Percentiles rank a stretch among this genome's conserved stretches.
Conservation (phyloP, 2,888 invertebrate genomes). For the Eretmocerus hayati region DNA sequence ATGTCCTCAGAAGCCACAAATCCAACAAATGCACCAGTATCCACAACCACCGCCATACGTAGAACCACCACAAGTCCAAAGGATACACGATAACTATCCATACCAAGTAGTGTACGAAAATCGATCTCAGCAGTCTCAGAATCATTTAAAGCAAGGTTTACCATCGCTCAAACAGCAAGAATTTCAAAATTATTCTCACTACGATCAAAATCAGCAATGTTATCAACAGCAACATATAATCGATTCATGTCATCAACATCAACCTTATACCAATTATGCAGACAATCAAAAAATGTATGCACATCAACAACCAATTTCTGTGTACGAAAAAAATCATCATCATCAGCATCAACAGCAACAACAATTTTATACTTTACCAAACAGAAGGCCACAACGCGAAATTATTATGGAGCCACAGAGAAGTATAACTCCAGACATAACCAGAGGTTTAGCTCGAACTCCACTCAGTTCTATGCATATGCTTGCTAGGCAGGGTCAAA, state of each 20-base stretch:
- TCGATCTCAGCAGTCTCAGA: slow-evolving; percentile 8
- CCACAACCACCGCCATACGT: slow-evolving; percentile 35
- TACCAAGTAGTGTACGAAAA: slow-evolving; percentile 18
- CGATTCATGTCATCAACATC: slow-evolving; percentile 2
- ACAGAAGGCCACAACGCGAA: slow-evolving; percentile 46
- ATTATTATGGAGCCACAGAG: slow-evolving; percentile 42
- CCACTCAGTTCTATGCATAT: slow-evolving; percentile 36
- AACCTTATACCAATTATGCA: slow-evolving; percentile 7
- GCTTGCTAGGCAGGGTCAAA: slow-evolving; percentile 37
- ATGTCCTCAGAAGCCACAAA: slow-evolving; percentile 24
- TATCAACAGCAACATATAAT: slow-evolving; percentile 2
- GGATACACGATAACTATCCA: slow-evolving; percentile 17
- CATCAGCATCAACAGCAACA: slow-evolving; percentile 20
- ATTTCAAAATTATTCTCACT: slow-evolving; percentile 10
- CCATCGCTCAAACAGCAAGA: slow-evolving; percentile 6
- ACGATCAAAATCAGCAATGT: slow-evolving; percentile 8
- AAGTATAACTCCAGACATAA: slow-evolving; percentile 52
- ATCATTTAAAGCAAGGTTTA: slow-evolving; percentile 4
- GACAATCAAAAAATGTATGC: slow-evolving; percentile 21
- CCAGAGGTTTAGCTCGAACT: slow-evolving; percentile 44
- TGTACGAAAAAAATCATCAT: slow-evolving; percentile 20
- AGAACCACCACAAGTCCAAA: slow-evolving; percentile 31
- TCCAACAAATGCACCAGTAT: slow-evolving; percentile 16
- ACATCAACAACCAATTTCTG: slow-evolving; percentile 16
- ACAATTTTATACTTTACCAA: slow-evolving; percentile 47